These are phyloP conservation scores for Diplazon laetatorius DNA, from an alignment of 2,888 invertebrate genomes.

Conservation along the genomic window DNA sequence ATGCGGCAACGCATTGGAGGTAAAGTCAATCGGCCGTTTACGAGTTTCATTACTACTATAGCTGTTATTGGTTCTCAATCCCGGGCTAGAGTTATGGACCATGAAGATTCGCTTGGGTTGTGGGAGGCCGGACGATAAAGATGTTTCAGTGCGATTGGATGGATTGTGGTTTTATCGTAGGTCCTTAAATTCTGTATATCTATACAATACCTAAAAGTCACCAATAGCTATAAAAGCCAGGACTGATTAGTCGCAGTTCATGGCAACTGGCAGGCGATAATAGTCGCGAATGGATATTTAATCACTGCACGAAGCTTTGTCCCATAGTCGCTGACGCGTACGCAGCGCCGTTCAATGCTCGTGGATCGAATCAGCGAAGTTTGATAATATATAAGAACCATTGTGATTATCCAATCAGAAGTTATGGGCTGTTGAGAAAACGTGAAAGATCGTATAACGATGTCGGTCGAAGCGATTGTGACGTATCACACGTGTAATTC, in stretches of 20 bases:
- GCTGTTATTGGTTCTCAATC: conserved; percentile 19
- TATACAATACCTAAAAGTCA: not conserved
- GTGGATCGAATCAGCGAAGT: not conserved
- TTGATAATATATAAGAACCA: too few relatives aligned
- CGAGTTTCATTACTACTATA: conserved; percentile 21
- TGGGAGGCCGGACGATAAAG: conserved; percentile 12
- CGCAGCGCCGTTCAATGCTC: not conserved
- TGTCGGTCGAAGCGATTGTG: too few relatives aligned
- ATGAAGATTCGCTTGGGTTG: conserved; percentile 11
- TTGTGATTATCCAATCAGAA: too few relatives aligned
- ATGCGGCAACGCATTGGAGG: not conserved
- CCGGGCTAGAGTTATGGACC: not conserved
- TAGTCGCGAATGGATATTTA: not conserved
- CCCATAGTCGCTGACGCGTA: not conserved
- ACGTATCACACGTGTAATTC: conserved; percentile 12
- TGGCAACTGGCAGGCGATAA: not conserved
- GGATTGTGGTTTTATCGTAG: conserved; percentile 12
- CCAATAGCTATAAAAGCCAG: not conserved
- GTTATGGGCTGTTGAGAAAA: too few relatives aligned
- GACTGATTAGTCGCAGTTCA: not conserved
- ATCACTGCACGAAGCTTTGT: not conserved
- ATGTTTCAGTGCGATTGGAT: conserved; percentile 25
- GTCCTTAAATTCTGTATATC: too few relatives aligned
- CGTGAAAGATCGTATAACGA: too few relatives aligned
- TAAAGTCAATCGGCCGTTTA: conserved; percentile 6